These are phyloP conservation scores for Phallusia fumigata DNA, from an alignment of 23 tunicate species.

Conservation along the genomic window DNA sequence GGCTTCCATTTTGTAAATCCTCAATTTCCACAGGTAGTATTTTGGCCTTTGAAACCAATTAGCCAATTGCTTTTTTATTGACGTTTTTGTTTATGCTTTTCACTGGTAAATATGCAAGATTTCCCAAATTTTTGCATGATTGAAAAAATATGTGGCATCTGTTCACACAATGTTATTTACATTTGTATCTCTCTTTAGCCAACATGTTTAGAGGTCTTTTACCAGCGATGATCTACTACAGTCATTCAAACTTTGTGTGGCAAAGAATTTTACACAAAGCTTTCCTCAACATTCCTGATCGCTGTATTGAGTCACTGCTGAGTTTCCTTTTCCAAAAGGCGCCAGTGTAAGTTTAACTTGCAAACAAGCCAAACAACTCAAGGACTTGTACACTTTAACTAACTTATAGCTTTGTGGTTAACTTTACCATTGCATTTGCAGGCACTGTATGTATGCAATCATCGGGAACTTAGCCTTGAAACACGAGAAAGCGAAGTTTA, in stretches of 20 bases:
- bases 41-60: too few relatives aligned
- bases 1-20: too few relatives aligned
- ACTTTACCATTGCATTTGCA: conserved; percentile 9
- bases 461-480: conserved; percentile 41
- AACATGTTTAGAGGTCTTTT: neutral
- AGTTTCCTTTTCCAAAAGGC: neutral
- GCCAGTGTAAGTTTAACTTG: conserved; percentile 27
- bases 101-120: neutral
- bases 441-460: conserved; percentile 7
- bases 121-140: neutral
- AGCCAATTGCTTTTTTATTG: too few relatives aligned
- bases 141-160: conserved; percentile 18
- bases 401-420: too few relatives aligned
- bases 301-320: conserved; percentile 20
- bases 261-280: conserved; percentile 31
- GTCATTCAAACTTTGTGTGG: conserved; percentile 28
- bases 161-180: too few relatives aligned
- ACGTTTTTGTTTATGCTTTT: neutral
- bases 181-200: neutral
- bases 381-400: too few relatives aligned
- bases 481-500: conserved; percentile 59
- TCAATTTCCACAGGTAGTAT: too few relatives aligned
- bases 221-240: neutral
- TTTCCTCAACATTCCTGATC: conserved; percentile 23
- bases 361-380: too few relatives aligned